phyloP scores from a whole-genome alignment of 2,113 vertebrate genomes.

The Chionodraco myersi region DNA sequence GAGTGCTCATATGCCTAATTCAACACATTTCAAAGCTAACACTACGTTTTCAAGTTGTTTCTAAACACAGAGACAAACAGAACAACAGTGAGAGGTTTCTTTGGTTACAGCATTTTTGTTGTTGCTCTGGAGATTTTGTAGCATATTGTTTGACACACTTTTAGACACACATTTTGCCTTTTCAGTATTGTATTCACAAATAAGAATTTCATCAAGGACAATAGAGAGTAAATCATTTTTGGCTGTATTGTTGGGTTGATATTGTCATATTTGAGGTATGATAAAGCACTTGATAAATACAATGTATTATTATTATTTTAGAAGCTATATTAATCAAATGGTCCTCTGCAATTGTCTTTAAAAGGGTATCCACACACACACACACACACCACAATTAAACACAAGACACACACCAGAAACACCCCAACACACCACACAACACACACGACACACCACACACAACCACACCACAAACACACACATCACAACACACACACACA shows the following conservation, averaged over 20 bases:
- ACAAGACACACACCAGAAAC: too few relatives aligned
- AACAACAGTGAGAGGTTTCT: conserved; percentile 52
- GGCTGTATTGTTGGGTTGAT: neutral
- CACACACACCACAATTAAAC: too few relatives aligned
- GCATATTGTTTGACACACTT: conserved; percentile 6
- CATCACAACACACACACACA: neutral
- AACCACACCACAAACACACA: neutral
- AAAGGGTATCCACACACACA: neutral
- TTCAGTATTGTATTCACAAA: neutral
- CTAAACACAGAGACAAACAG: conserved; percentile 18
- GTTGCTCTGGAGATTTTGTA: conserved; percentile 27
- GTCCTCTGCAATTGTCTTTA: neutral
- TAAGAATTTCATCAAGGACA: neutral
- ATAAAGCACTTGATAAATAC: too few relatives aligned
- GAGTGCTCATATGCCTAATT: neutral
- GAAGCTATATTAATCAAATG: neutral
- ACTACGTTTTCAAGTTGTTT: conserved; percentile 5
- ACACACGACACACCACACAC: neutral
- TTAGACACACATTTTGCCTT: conserved; percentile 5
- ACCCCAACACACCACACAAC: too few relatives aligned
- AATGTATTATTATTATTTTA: too few relatives aligned
- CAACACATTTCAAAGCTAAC: neutral
- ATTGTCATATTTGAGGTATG: too few relatives aligned
- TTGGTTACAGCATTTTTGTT: conserved; percentile 46
- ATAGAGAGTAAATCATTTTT: neutral